Conservation (phyloP, 2,888 invertebrate species). For the Scelioninae gen. 1 region DNA sequence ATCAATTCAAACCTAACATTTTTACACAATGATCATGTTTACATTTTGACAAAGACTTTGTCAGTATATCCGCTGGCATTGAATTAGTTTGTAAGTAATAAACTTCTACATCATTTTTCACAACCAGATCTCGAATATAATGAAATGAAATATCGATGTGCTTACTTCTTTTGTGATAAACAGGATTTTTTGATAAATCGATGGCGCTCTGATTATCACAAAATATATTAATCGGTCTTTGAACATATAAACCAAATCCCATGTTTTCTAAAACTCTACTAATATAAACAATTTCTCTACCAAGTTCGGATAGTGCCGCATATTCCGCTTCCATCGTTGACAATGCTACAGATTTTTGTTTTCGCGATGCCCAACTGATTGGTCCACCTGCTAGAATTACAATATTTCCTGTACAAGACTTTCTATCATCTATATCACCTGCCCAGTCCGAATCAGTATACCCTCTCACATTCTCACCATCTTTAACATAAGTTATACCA, state of each 20-base stretch:
- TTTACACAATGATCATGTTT: slow-evolving; percentile 7
- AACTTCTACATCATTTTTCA: background rate
- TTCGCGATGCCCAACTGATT: too few relatives aligned
- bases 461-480: too few relatives aligned
- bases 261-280: slow-evolving; percentile 3
- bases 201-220: slow-evolving; percentile 23
- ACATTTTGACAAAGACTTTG: slow-evolving; percentile 27
- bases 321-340: too few relatives aligned
- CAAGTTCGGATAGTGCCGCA: too few relatives aligned
- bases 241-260: slow-evolving; percentile 16
- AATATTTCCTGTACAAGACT: too few relatives aligned
- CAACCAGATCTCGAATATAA: slow-evolving; percentile 10
- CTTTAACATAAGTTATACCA: slow-evolving; percentile 59
- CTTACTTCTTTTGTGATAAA: slow-evolving; percentile 39
- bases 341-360: too few relatives aligned
- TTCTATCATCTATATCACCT: too few relatives aligned
- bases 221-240: slow-evolving; percentile 17
- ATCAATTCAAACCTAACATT: background rate
- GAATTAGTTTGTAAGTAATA: slow-evolving; percentile 34
- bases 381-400: too few relatives aligned
- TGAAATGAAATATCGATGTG: slow-evolving; percentile 39
- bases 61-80: slow-evolving; percentile 43
- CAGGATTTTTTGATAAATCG: slow-evolving; percentile 15
- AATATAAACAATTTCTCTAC: too few relatives aligned
- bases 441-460: too few relatives aligned